Conservation (phyloP, 2,113 vertebrate genomes). For the Myotis davidii region DNA sequence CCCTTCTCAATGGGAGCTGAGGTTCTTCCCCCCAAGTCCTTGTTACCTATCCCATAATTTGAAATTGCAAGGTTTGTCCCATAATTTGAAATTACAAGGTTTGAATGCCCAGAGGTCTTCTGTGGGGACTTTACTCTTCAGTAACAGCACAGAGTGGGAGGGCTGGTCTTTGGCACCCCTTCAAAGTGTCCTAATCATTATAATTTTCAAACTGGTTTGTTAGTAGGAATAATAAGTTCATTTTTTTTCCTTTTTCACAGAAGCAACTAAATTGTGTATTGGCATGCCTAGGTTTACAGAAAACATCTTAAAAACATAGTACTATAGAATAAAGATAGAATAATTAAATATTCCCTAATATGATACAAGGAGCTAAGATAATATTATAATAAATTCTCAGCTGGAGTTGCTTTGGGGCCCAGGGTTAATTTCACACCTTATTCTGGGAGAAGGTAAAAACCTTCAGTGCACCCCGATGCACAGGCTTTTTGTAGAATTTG, state of each 20-base stretch:
- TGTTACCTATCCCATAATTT: not conserved
- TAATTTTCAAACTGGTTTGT: not conserved
- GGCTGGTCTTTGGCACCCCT: not conserved
- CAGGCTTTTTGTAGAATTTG: not conserved
- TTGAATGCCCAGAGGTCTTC: not conserved
- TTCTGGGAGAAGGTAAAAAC: not conserved
- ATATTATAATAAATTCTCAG: not conserved
- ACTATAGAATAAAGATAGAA: not conserved
- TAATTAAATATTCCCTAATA: not conserved
- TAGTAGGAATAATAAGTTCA: not conserved
- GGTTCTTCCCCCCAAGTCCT: not conserved
- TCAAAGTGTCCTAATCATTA: not conserved
- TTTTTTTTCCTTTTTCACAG: not conserved
- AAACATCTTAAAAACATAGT: not conserved
- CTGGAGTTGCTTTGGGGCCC: not conserved
- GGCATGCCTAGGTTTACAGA: not conserved
- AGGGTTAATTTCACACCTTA: not conserved
- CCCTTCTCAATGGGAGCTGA: not conserved
- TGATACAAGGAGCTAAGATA: not conserved
- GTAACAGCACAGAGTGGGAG: not conserved
- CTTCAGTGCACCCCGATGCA: not conserved
- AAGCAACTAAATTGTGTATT: not conserved
- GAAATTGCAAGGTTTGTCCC: not conserved
- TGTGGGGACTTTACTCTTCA: not conserved
- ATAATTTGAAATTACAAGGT: not conserved